Base-by-base conservation (phyloP, 2,888 invertebrate species). In the Tetragnatha montana region DNA sequence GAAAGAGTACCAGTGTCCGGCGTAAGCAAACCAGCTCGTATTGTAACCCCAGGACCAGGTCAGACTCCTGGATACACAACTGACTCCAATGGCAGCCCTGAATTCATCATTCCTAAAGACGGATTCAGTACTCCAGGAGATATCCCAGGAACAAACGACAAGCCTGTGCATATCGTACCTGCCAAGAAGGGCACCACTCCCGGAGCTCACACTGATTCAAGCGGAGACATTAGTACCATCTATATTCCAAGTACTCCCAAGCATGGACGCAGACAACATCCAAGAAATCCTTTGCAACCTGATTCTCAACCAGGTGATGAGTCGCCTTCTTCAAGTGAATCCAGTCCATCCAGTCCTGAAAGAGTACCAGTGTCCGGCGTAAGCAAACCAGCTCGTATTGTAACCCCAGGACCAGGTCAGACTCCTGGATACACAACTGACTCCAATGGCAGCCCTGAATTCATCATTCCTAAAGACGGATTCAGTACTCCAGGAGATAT, bases 31-130 rank as follows among this genome's bases (percentile, higher is more conserved):
- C 74, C 60, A n/a, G 68, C 75, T 8, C 75, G 47, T 19, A 19
- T 83, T 21, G 75, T 74, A 8, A 74, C 68, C 6, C 75, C 75
- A 19, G 83, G 83, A 47, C 83, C 83, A 14, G 83, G 83, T 7
- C 60, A 47, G 0, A 60, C 75, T 0, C 83, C 83, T 3, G 83
- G 83, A 12, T 35, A 51, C 7, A 47, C 75, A 2, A 83, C 83
- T 1, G 83, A 69, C 7, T 19, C 60, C 0, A 68, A 83, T 68
- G 83, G 83, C 7, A 83, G 74, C 10, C 60, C 68, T 12, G 74
- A 0, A 70, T 47, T 35, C 35, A 35, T 81, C 12, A 50, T 81
- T 17, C 81, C 81, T 7, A 35, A 22, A 17, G 81, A 70, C 12
- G 81, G n/a, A 22, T 69, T 70, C n/a, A 70, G 0, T 3, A 81